Base-by-base conservation (phyloP, 1,140 invertebrate genomes). In the Drosophila nannoptera region DNA sequence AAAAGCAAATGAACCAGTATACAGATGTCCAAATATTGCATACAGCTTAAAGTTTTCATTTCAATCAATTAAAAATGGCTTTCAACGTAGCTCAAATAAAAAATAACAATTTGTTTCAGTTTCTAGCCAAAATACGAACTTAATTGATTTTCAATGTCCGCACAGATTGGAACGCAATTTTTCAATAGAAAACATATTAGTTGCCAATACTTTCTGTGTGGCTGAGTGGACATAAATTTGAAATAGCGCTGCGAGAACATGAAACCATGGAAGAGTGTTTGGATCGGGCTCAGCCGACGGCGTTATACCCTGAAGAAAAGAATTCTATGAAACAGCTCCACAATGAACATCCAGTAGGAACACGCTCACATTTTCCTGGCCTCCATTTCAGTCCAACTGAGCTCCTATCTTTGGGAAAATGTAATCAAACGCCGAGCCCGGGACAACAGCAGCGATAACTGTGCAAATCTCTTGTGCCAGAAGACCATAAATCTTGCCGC, bases 101-200 rank as follows among this genome's bases (percentile, higher is more conserved):
- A 16, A 56, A 63, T 49, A 58, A 45, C 16, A 42, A 54, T 53
- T 11, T 52, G 61, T 46, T 45, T n/a, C 45, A 33, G 38, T 53
- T 43, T 49, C 54, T 35, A 33, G 31, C 14, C 32, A 43, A 43
- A 67, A 65, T 63, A 67, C 43, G 49, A 78, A 64, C 67, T 78
- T 75, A 82, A 82, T 82, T 78, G 78, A 78, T 60, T 83, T 83
- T 63, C 67, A 66, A 76, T 80, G 58, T 65, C 46, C 58, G 22
- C 45, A 12, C 12, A 45, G 12, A 32, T 35, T 42, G 42, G 33
- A 46, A 16, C 12, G 42, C 14, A 49, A 61, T 53, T 53, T 48
- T 35, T 7, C 22, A 35, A 33, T 33, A 53, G 40, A 53, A 77
- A 72, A 35, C 35, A 35, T 6, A 50, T 67, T 73, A 46, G 38